These are phyloP conservation scores for Chaetorhynchus papuensis DNA, from an alignment of 2,113 vertebrate species.

Conservation along the genomic window DNA sequence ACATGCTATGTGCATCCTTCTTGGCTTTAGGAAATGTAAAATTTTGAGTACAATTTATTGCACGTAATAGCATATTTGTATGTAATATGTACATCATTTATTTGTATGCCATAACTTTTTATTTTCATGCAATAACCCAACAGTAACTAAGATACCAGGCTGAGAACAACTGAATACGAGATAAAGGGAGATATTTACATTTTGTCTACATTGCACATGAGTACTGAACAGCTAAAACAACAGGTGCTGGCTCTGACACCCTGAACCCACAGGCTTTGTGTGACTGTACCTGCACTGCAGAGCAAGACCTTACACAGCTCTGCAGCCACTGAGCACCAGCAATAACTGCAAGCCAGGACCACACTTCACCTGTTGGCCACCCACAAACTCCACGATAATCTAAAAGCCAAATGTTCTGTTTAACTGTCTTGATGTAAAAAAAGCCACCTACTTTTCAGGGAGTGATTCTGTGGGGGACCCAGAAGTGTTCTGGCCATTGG, in stretches of 20 bases:
- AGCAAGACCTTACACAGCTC: background rate
- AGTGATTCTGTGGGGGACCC: constrained; percentile 75
- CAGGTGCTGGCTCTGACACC: background rate
- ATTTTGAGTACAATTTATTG: background rate
- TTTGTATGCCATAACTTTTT: background rate
- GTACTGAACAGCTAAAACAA: background rate
- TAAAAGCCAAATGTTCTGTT: background rate
- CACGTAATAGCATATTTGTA: background rate
- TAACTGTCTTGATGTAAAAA: background rate
- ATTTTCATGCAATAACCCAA: background rate
- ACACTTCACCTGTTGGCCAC: background rate
- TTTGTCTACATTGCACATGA: background rate
- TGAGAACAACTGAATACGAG: background rate
- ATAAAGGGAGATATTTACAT: background rate
- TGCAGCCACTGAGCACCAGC: background rate
- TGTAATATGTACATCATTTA: background rate
- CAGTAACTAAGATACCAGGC: background rate
- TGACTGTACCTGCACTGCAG: background rate
- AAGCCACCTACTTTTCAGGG: constrained; percentile 81
- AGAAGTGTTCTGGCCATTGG: constrained; percentile 71
- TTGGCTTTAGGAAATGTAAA: background rate
- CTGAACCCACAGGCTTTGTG: background rate
- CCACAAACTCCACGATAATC: no score
- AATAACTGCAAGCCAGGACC: background rate
- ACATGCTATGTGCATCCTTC: rapidly evolving